phyloP scores from a whole-genome alignment of 2,113 vertebrate species.

The Xiphorhynchus elegans region DNA sequence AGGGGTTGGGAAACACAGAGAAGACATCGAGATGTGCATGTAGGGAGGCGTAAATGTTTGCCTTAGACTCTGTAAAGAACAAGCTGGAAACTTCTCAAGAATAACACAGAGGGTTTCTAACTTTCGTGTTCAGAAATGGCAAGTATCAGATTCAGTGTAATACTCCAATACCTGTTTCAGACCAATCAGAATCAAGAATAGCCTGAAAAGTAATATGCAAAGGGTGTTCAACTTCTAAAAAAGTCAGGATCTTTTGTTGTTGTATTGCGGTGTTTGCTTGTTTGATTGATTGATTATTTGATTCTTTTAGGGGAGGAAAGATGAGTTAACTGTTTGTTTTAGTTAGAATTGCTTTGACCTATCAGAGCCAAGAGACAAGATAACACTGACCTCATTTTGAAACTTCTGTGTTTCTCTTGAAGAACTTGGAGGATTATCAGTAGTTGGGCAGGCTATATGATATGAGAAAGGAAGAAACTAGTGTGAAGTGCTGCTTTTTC shows the following conservation, averaged over 20 bases:
- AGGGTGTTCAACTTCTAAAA: neutral
- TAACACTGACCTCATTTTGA: neutral
- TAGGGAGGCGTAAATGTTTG: neutral
- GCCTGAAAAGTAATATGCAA: neutral
- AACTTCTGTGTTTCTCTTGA: neutral
- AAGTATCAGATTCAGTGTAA: neutral
- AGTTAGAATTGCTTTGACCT: neutral
- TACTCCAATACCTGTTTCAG: neutral
- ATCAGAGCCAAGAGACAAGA: neutral
- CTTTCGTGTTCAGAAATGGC: neutral
- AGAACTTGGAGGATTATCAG: neutral
- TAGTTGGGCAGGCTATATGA: neutral
- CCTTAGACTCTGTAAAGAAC: neutral
- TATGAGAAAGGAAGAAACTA: neutral
- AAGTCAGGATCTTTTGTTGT: neutral
- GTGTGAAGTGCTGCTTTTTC: neutral
- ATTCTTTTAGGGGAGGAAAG: neutral
- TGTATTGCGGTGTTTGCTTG: neutral
- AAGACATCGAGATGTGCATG: accelerated
- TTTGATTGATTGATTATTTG: neutral
- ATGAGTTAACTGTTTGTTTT: neutral
- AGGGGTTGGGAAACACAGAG: neutral
- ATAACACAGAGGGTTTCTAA: neutral
- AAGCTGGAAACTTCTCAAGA: neutral
- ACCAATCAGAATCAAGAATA: neutral